Evolutionary conservation across 2,888 invertebrate genomes (phyloP).

Genomic region (Blastobasis lacticolella): DNA sequence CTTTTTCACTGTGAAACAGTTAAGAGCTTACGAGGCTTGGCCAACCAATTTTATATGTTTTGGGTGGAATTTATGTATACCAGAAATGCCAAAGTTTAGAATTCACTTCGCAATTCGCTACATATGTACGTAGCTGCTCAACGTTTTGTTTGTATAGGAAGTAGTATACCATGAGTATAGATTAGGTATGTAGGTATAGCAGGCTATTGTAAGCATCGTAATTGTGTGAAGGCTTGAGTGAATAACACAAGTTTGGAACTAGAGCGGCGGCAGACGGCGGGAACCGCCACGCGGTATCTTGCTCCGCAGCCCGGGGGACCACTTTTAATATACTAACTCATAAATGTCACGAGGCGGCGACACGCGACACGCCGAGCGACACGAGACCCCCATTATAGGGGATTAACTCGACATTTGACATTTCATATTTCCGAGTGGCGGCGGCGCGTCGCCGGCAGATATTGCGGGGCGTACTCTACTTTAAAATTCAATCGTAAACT

Average conservation of each 20-base stretch:
- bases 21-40: not conserved
- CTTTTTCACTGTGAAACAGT: not conserved
- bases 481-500: slow-evolving; percentile 28
- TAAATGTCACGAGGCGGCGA: not conserved
- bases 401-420: too few species aligned
- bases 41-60: not conserved
- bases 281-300: not conserved
- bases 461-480: slow-evolving; percentile 10
- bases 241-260: not conserved
- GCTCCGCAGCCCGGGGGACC: too few species aligned
- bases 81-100: too few species aligned
- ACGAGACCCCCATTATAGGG: not conserved
- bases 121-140: too few species aligned
- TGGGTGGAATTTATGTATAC: too few species aligned
- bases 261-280: not conserved
- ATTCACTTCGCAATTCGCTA: too few species aligned
- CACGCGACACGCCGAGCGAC: not conserved
- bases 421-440: too few species aligned
- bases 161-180: too few species aligned
- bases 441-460: not conserved
- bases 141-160: too few species aligned
- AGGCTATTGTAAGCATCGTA: too few species aligned
- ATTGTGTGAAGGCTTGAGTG: not conserved
- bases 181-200: too few species aligned
- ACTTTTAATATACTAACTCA: too few species aligned